phyloP scores from a whole-genome alignment of 2,797 vertebrate genomes.

The Epinephelus coioides region DNA sequence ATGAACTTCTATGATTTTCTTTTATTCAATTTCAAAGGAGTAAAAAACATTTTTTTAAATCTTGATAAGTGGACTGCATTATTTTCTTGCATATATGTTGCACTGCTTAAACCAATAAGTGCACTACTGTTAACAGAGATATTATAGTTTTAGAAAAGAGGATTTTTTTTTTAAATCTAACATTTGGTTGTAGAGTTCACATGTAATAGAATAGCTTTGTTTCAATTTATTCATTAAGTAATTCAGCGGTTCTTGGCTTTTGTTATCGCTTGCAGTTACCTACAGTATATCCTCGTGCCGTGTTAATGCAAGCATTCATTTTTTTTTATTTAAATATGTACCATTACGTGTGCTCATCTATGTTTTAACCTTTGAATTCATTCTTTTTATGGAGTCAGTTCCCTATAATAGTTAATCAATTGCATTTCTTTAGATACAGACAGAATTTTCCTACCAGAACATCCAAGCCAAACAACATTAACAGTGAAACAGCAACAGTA shows the following conservation, averaged over 20 bases:
- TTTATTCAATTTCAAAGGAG: slow-evolving; percentile 83
- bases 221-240: slow-evolving; percentile 82
- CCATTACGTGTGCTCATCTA: slow-evolving; percentile 81
- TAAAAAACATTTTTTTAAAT: slow-evolving; percentile 80
- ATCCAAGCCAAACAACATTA: slow-evolving; percentile 85
- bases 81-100: slow-evolving; percentile 91
- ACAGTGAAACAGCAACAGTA: slow-evolving; percentile 77
- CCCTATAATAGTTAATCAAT: slow-evolving; percentile 77
- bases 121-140: slow-evolving; percentile 92
- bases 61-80: slow-evolving; percentile 91
- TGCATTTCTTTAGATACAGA: slow-evolving; percentile 76
- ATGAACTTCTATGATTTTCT: slow-evolving; percentile 84
- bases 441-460: slow-evolving; percentile 77
- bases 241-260: slow-evolving; percentile 84
- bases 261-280: slow-evolving; percentile 84
- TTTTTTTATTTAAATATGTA: slow-evolving; percentile 78
- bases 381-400: slow-evolving; percentile 76
- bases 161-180: slow-evolving; percentile 78
- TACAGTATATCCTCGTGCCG: slow-evolving; percentile 82
- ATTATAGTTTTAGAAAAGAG: slow-evolving; percentile 87
- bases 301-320: slow-evolving; percentile 83
- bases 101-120: slow-evolving; percentile 92
- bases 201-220: slow-evolving; percentile 84
- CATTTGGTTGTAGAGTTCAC: slow-evolving; percentile 87
- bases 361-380: slow-evolving; percentile 74